These are phyloP conservation scores for Drosophila atripex DNA, from an alignment of 2,888 invertebrate genomes.

Conservation along the genomic window DNA sequence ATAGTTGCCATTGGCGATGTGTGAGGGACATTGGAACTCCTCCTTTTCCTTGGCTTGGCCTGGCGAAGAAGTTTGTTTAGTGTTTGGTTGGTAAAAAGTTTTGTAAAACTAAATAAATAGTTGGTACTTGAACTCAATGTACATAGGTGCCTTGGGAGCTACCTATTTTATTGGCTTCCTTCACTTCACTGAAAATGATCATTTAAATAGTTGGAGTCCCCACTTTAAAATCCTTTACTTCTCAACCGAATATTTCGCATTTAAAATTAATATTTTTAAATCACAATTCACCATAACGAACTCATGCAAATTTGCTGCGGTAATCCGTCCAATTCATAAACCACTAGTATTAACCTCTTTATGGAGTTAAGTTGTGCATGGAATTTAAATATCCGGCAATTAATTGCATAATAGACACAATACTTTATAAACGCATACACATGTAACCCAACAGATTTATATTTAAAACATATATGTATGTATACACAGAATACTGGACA, in stretches of 20 bases:
- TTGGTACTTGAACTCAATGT: too few species aligned
- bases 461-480: background rate
- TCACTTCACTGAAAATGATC: too few species aligned
- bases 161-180: too few species aligned
- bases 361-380: constrained; percentile 17
- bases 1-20: constrained; percentile 93
- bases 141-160: too few species aligned
- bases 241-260: background rate
- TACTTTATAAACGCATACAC: background rate
- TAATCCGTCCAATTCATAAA: constrained; percentile 4
- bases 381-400: constrained; percentile 45
- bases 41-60: constrained; percentile 84
- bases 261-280: background rate
- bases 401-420: constrained; percentile 35
- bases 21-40: constrained; percentile 92
- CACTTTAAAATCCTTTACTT: background rate
- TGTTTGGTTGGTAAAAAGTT: too few species aligned
- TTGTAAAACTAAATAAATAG: too few species aligned
- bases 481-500: too few species aligned
- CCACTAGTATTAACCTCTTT: constrained; percentile 25
- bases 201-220: too few species aligned
- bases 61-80: constrained; percentile 24
- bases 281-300: background rate
- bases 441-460: constrained; percentile 16
- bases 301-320: background rate